These are phyloP conservation scores for Rhagonycha fulva DNA, from an alignment of 2,888 invertebrate genomes.

Conservation along the genomic window DNA sequence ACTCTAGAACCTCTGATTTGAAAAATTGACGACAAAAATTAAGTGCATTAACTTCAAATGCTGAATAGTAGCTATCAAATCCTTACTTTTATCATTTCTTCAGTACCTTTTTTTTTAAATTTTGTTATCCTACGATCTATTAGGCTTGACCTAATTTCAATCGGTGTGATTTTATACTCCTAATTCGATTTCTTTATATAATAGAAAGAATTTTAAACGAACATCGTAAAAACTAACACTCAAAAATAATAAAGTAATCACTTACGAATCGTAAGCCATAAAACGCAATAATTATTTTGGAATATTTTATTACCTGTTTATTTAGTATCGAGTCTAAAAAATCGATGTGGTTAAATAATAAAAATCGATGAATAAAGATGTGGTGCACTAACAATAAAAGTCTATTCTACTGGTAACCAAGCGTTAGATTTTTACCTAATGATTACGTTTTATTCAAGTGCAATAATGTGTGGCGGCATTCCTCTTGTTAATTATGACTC, in stretches of 20 bases:
- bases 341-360: neutral
- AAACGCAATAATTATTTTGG: neutral
- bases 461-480: slow-evolving; percentile 39
- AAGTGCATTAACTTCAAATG: too few relatives aligned
- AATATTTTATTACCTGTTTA: neutral
- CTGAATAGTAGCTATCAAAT: too few relatives aligned
- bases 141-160: too few relatives aligned
- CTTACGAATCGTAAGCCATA: neutral
- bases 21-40: too few relatives aligned
- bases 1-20: too few relatives aligned
- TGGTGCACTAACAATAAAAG: slow-evolving; percentile 15
- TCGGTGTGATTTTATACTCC: too few relatives aligned
- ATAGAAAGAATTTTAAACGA: neutral
- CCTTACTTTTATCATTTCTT: too few relatives aligned
- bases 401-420: slow-evolving; percentile 17
- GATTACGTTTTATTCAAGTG: slow-evolving; percentile 41
- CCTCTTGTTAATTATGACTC: slow-evolving; percentile 44
- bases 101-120: too few relatives aligned
- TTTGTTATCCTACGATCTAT: too few relatives aligned
- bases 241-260: neutral
- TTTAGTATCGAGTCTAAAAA: neutral
- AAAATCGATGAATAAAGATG: neutral
- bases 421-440: slow-evolving; percentile 29
- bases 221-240: neutral
- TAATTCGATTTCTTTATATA: neutral